These are phyloP conservation scores for Larimichthys crocea DNA, from an alignment of 2,113 vertebrate species.

Conservation along the genomic window DNA sequence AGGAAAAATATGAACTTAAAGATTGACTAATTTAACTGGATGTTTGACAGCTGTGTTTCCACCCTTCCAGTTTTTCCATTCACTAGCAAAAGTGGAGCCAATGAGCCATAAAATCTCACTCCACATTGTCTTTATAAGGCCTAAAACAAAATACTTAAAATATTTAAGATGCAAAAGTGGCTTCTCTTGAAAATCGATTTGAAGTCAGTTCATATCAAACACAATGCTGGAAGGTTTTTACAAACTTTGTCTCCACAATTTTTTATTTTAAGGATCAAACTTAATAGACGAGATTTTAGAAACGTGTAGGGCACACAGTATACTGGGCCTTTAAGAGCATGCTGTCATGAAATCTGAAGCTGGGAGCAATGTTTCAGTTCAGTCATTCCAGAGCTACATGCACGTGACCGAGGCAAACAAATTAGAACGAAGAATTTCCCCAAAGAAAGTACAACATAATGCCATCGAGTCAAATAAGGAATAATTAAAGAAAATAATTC, in stretches of 20 bases:
- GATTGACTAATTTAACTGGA: conserved; percentile 4
- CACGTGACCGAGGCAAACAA: conserved; percentile 40
- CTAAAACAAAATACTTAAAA: neutral
- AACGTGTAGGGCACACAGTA: neutral
- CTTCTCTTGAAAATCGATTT: neutral
- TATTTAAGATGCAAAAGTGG: neutral
- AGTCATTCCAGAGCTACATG: conserved; percentile 49
- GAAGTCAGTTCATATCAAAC: neutral
- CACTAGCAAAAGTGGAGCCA: conserved; percentile 56
- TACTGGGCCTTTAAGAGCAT: conserved; percentile 74
- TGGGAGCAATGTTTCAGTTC: conserved; percentile 43
- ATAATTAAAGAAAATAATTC: neutral
- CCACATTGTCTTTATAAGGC: neutral
- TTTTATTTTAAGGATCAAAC: conserved; percentile 4
- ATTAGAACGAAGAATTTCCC: neutral
- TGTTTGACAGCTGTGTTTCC: conserved; percentile 43
- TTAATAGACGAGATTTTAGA: neutral
- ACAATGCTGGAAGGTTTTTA: neutral
- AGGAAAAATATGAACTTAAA: conserved; percentile 50
- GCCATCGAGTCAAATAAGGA: neutral
- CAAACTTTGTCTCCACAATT: neutral
- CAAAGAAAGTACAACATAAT: conserved; percentile 1
- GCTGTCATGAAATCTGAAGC: conserved; percentile 78
- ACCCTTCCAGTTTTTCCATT: conserved; percentile 53
- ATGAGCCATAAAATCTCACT: conserved; percentile 56